Evolutionary conservation across 2,888 invertebrate species (phyloP).

Genomic region (Patella depressa): DNA sequence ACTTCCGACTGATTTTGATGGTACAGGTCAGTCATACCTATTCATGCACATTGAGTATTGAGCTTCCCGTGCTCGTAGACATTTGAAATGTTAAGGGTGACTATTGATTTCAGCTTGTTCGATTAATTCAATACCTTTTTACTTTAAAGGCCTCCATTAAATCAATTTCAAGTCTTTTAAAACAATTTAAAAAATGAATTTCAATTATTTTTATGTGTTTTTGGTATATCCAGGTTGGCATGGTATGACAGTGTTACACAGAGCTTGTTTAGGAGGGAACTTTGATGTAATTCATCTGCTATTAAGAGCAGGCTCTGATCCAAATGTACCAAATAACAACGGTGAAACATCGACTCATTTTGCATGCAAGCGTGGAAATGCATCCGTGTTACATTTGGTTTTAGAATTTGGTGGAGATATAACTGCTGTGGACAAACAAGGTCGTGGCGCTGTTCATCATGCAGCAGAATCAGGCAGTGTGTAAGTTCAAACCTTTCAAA

Average conservation of each 20-base stretch:
- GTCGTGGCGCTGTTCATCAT: conserved; percentile 59
- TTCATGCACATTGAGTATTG: too few relatives aligned
- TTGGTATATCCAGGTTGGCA: conserved; percentile 60
- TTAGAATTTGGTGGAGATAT: conserved; percentile 58
- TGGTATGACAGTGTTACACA: conserved; percentile 64
- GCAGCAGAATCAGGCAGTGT: conserved; percentile 67
- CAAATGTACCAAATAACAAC: conserved; percentile 61
- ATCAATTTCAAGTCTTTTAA: too few relatives aligned
- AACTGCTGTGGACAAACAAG: conserved; percentile 54
- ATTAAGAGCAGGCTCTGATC: conserved; percentile 59
- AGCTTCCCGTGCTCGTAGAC: too few relatives aligned
- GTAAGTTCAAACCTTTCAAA: conserved; percentile 48
- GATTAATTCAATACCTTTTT: too few relatives aligned
- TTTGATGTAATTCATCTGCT: conserved; percentile 51
- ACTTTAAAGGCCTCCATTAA: too few relatives aligned
- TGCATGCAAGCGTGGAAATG: conserved; percentile 65
- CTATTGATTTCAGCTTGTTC: too few relatives aligned
- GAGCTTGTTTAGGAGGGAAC: conserved; percentile 63
- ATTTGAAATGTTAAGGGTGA: too few relatives aligned
- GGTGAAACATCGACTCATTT: conserved; percentile 67
- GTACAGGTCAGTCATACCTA: too few relatives aligned
- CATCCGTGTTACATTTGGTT: conserved; percentile 55
- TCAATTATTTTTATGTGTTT: too few relatives aligned
- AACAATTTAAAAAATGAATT: too few relatives aligned
- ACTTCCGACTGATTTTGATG: too few relatives aligned